Percentiles rank a stretch among this genome's conserved stretches.
These are phyloP conservation scores for Macaria liturata DNA, from an alignment of 2,888 invertebrate genomes.

Conservation along the genomic window DNA sequence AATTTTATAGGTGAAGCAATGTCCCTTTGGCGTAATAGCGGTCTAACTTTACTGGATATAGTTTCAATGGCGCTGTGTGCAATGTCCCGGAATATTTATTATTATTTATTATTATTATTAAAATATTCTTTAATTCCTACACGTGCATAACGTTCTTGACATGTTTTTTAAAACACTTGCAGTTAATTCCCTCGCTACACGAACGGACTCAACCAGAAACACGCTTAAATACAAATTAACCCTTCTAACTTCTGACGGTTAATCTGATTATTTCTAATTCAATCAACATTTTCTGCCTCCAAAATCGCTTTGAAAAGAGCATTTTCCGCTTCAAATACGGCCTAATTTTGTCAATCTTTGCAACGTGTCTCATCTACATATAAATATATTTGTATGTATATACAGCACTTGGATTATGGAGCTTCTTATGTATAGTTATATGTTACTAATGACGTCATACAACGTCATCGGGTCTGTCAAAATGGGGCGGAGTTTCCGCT, in stretches of 20 bases:
- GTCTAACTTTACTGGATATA: too few species aligned
- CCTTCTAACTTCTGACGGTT: conserved; percentile 4
- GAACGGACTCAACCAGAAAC: background rate
- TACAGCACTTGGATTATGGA: background rate
- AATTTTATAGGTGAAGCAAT: too few species aligned
- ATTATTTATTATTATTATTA: too few species aligned
- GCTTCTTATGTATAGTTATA: background rate
- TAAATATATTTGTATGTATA: too few species aligned
- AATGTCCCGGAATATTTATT: too few species aligned
- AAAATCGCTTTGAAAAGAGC: conserved; percentile 7
- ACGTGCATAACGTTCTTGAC: too few species aligned
- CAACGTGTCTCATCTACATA: conserved; percentile 3
- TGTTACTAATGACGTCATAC: conserved; percentile 40
- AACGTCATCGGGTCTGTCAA: conserved; percentile 61
- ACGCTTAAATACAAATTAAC: conserved; percentile 7
- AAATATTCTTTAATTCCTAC: too few species aligned
- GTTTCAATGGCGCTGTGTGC: too few species aligned
- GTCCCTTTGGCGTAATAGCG: too few species aligned
- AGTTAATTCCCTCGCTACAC: too few species aligned
- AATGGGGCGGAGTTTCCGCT: conserved; percentile 60
- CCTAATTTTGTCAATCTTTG: conserved; percentile 8
- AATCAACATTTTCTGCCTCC: conserved; percentile 9
- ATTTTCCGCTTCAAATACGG: conserved; percentile 14
- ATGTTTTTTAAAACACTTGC: too few species aligned
- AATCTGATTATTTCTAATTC: conserved; percentile 9